Conservation (phyloP, 2,797 vertebrate genomes). For the Loris lydekkerianus region DNA sequence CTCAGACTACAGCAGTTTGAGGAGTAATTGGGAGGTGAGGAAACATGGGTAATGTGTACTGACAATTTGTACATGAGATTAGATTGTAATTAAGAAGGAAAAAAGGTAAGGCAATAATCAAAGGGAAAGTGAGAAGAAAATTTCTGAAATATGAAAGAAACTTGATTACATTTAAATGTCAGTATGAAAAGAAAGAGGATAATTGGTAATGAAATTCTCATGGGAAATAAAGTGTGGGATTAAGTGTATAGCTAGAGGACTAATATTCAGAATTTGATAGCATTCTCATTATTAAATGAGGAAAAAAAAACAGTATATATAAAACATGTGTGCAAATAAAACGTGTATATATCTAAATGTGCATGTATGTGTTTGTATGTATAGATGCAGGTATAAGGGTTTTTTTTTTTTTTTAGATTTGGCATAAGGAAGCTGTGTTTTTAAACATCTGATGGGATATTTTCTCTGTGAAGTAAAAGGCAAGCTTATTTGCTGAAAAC, state of each 20-base stretch:
- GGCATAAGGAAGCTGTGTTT: not conserved
- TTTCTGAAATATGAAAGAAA: not conserved
- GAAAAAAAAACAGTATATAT: not conserved
- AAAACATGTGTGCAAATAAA: not conserved
- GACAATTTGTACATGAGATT: not conserved
- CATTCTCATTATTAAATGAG: not conserved
- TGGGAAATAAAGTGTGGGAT: not conserved
- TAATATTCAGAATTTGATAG: not conserved
- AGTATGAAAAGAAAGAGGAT: not conserved
- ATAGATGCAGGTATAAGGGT: not conserved
- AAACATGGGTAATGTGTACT: not conserved
- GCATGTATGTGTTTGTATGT: not conserved
- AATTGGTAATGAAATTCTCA: not conserved
- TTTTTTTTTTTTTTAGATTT: not conserved
- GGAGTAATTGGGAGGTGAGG: not conserved
- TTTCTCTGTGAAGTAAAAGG: not conserved
- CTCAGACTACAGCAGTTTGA: not conserved
- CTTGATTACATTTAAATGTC: not conserved
- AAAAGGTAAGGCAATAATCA: not conserved
- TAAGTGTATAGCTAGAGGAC: not conserved
- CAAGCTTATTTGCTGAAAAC: not conserved
- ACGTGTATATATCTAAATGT: not conserved
- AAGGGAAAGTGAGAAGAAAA: not conserved
- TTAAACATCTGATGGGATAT: not conserved
- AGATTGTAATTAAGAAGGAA: not conserved